Evolutionary conservation across 1,140 invertebrate genomes (phyloP).

Genomic region (Platyura marginata): DNA sequence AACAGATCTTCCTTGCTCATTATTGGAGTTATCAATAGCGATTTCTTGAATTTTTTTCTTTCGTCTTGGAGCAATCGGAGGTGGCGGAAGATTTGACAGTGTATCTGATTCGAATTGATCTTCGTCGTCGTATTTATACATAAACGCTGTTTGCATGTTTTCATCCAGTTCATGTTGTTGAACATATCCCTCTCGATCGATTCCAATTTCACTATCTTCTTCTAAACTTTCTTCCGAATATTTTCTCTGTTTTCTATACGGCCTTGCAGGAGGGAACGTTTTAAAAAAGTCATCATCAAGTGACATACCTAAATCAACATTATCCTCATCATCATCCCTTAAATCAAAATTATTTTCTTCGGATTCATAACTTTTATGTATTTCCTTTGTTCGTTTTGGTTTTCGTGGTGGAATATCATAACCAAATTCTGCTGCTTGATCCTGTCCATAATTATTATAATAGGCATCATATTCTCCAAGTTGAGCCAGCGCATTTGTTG

Average conservation of each 20-base stretch:
- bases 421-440: constrained; percentile 9
- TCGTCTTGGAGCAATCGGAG: constrained; percentile 13
- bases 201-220: constrained; percentile 10
- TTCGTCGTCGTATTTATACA: constrained; percentile 21
- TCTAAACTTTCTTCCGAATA: constrained; percentile 21
- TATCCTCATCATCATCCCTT: constrained; percentile 16
- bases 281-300: constrained; percentile 30
- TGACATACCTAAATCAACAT: constrained; percentile 21
- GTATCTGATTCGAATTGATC: constrained; percentile 1
- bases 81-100: too few species aligned
- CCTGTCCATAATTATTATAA: constrained; percentile 11
- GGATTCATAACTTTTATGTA: constrained; percentile 8
- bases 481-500: constrained; percentile 38
- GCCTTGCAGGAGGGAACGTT: constrained; percentile 28
- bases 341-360: constrained; percentile 7
- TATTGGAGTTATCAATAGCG: too few species aligned
- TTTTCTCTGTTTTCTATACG: constrained; percentile 23
- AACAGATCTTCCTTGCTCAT: constrained; percentile 15
- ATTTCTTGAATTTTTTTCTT: too few species aligned
- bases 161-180: constrained; percentile 25
- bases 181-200: constrained; percentile 15
- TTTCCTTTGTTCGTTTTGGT: constrained; percentile 10
- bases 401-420: constrained; percentile 22
- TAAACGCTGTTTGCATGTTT: constrained; percentile 26
- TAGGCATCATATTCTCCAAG: constrained; percentile 25